Evolutionary conservation across 2,113 vertebrate genomes (phyloP), one percentile per base, ranked within the genome.

Genomic region (Dolichallabes microphthalmus): DNA sequence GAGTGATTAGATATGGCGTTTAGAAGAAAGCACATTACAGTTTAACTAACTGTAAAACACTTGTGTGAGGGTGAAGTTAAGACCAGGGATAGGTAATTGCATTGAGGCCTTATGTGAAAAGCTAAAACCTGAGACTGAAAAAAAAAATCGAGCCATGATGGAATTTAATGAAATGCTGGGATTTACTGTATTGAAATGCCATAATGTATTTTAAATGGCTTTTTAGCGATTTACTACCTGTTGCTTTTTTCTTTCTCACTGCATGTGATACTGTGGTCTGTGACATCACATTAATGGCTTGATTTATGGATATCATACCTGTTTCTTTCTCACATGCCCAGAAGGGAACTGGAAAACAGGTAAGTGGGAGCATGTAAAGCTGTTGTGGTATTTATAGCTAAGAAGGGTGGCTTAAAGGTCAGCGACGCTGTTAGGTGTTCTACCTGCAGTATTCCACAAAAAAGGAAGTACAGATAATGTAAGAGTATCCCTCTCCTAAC

Each of bases 371-470:
- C 66, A 82, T 27, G 63, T 85, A 64, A 61, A 58, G 25, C 39
- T 30, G 12, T 22, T 74, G 13, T 75, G 71, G 57, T 52, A 84
- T 84, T 84, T 84, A 77, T 63, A 76, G 82, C 57, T 76, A 20
- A 52, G 73, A 32, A 11, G 35, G 71, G n/a, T 76, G 45, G 17
- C 12, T 64, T 61, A 88, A 79, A 78, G 61, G 83, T 82, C 79
- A 69, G 12, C 50, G 6, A 82, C 22, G 45, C 27, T 66, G 82
- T 81, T 45, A 64, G 39, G 0, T 79, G 60, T 53, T 83, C 69
- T 13, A 86, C 85, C 82, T 82, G 84, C 3, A 76, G 27, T 39
- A 7, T 32, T 77, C 3, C 71, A 58, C 3, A 69, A 32, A 69
- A 82, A 84, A 55, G 32, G 39, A 73, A 15, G n/a, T 17, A 35